Evolutionary conservation across 2,888 invertebrate species (phyloP).

Genomic region (Leptopilina syphax): DNA sequence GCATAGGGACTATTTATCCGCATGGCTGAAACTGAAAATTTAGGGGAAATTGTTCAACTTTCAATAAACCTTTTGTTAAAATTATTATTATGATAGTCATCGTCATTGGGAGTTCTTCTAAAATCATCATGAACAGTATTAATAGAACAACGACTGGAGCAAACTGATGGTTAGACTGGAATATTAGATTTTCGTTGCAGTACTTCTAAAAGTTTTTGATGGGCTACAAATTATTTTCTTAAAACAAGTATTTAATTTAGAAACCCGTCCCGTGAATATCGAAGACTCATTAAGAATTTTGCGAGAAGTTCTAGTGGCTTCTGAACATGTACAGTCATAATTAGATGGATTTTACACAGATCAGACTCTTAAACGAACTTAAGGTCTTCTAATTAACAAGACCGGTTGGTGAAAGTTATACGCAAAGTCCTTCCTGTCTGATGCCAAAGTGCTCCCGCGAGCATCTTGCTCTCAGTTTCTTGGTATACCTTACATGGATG

Average conservation of each 20-base stretch:
- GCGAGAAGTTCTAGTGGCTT: too few species aligned
- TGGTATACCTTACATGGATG: constrained; percentile 49
- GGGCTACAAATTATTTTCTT: too few species aligned
- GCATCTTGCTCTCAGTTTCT: constrained; percentile 60
- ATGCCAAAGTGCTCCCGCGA: constrained; percentile 62
- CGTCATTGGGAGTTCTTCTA: too few species aligned
- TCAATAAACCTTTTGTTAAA: background rate
- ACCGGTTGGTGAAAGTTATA: constrained; percentile 59
- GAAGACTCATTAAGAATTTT: too few species aligned
- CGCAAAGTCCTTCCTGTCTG: constrained; percentile 49
- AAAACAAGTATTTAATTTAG: too few species aligned
- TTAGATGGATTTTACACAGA: background rate
- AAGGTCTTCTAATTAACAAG: constrained; percentile 62
- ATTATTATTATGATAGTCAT: background rate
- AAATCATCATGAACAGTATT: too few species aligned
- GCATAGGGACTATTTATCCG: constrained; percentile 14
- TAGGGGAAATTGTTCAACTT: background rate
- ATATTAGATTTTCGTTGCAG: too few species aligned
- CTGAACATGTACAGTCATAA: background rate
- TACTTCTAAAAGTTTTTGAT: too few species aligned
- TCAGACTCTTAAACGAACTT: constrained; percentile 1
- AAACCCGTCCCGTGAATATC: too few species aligned
- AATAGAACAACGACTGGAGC: too few species aligned
- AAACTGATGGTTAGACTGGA: too few species aligned
- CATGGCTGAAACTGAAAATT: background rate